Conservation (phyloP, 92 coral and sea anemone species). For the Blastomussa wellsi region DNA sequence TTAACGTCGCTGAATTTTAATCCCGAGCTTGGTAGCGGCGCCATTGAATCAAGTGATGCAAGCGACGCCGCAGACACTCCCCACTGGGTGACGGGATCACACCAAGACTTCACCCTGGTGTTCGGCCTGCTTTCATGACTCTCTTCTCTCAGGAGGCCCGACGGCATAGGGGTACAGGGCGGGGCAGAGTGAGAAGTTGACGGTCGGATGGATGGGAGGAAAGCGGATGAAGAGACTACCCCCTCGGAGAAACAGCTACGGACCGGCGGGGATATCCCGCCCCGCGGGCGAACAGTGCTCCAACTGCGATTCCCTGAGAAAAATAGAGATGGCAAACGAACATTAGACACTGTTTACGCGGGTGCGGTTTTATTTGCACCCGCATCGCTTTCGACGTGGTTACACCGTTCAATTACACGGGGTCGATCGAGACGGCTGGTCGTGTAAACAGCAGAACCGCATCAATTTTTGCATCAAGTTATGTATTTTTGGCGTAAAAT, state of each 20-base stretch:
- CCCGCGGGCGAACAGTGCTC: constrained; percentile 73
- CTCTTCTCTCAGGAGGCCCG: constrained; percentile 4
- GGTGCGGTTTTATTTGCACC: too few species aligned
- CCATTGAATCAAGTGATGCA: constrained; percentile 68
- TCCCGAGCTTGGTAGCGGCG: constrained; percentile 34
- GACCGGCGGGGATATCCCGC: constrained; percentile 78
- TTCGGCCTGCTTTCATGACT: constrained; percentile 21
- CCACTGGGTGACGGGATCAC: constrained; percentile 31
- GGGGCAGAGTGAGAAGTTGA: constrained; percentile 86
- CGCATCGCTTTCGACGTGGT: too few species aligned
- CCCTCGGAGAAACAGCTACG: constrained; percentile 73
- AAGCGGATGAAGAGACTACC: constrained; percentile 63
- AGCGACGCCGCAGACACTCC: constrained; percentile 59
- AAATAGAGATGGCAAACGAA: background rate
- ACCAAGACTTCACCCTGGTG: constrained; percentile 26
- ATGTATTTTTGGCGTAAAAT: too few species aligned
- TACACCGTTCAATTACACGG: too few species aligned
- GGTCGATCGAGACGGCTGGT: too few species aligned
- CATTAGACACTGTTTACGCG: background rate
- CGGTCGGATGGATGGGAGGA: constrained; percentile 66
- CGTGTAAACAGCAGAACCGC: too few species aligned
- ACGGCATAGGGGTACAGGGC: constrained; percentile 74
- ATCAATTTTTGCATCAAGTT: too few species aligned
- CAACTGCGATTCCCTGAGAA: constrained; percentile 72
- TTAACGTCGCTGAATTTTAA: constrained; percentile 18